Base-by-base conservation (phyloP, 2,888 invertebrate genomes). In the Idaea aversata region DNA sequence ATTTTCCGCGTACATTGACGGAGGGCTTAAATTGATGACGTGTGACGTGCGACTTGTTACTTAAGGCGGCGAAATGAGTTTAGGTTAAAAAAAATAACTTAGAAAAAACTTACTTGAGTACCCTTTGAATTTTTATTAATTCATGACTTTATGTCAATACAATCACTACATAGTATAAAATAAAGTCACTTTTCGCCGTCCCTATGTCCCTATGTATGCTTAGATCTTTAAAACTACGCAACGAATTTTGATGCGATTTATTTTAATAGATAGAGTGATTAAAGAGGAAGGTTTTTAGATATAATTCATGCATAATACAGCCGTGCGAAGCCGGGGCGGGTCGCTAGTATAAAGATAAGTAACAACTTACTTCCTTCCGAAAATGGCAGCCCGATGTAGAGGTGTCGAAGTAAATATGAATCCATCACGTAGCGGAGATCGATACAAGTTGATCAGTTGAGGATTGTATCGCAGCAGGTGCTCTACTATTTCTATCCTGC, bases 331-430 rank as follows among this genome's bases (percentile, higher is more conserved):
- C n/a, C n/a, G n/a, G n/a, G n/a, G n/a, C n/a, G n/a, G n/a, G n/a
- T n/a, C n/a, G n/a, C n/a, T n/a, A n/a, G n/a, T n/a, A n/a, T n/a
- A 25, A 15, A 16, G 57, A 65, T 15, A 4, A 64, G 16, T 57
- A 25, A 25, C 25, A 2, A 94, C 95, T 95, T 85, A 97, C 97
- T 96, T 96, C 89, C 97, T 97, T 5, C 99, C 99, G 91, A 98
- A 98, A 74, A 97, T 95, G 83, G 98, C 97, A 69, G 99, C 99
- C 72, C 98, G 94, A 87, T 99, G 99, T n/a, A 99, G 94, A 0
- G 98, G 97, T 10, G 98, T 97, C 81, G 97, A 96, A 68, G 96
- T 94, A 84, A 96, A 96, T 63, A 95, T 87, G 77, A 84, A 93
- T 81, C 77, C 94, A 61, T 85, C 81, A 61, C 84, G 80, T 60